These are phyloP conservation scores for Anseranas semipalmata DNA, from an alignment of 2,113 vertebrate genomes.

Conservation along the genomic window DNA sequence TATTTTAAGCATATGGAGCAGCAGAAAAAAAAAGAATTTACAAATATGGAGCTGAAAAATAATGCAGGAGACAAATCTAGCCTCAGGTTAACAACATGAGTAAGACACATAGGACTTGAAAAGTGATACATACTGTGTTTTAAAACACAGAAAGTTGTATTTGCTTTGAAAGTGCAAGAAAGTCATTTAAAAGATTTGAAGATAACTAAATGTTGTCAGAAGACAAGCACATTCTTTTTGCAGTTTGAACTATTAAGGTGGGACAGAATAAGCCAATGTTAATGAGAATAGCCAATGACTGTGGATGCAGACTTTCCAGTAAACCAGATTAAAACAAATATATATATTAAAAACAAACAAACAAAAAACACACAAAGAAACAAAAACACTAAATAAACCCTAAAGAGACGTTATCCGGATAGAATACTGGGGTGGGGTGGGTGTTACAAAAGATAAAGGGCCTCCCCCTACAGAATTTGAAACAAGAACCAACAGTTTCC, in stretches of 20 bases:
- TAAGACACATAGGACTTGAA: background rate
- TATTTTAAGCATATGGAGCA: background rate
- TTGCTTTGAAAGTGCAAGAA: background rate
- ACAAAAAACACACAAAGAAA: background rate
- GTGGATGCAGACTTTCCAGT: background rate
- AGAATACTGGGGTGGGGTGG: background rate
- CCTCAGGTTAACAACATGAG: background rate
- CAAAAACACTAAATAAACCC: background rate
- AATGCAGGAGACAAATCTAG: background rate
- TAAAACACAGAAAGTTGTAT: background rate
- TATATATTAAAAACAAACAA: background rate
- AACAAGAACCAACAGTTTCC: background rate
- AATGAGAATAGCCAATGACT: background rate
- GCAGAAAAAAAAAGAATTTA: background rate
- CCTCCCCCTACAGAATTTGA: background rate
- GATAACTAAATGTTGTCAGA: background rate
- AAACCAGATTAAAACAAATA: background rate
- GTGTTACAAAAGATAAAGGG: background rate
- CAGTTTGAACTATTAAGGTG: background rate
- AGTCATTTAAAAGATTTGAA: background rate
- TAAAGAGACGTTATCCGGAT: background rate
- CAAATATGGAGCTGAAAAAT: background rate
- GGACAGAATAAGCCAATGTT: background rate
- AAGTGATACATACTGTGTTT: background rate
- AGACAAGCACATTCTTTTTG: background rate